Evolutionary conservation across 1,140 invertebrate genomes (phyloP).

Genomic region (Papilio machaon): DNA sequence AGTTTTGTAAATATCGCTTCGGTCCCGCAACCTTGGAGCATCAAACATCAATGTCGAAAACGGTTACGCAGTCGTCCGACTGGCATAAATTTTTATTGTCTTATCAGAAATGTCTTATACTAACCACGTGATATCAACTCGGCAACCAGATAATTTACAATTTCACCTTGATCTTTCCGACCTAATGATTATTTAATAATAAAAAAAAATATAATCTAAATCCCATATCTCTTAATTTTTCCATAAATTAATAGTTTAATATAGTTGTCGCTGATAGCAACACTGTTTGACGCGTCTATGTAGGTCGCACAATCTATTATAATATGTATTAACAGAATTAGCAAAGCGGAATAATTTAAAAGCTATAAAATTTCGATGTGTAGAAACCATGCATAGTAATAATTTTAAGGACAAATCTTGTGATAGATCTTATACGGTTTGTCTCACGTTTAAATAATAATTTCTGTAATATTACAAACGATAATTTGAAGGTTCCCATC

Average conservation of each 20-base stretch:
- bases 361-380: neutral
- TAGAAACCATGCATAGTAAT: neutral
- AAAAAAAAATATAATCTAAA: conserved; percentile 25
- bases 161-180: conserved; percentile 66
- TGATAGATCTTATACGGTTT: neutral
- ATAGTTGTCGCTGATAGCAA: conserved; percentile 1
- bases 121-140: conserved; percentile 58
- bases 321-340: conserved; percentile 4
- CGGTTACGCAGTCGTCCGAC: conserved; percentile 70
- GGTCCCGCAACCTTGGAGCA: conserved; percentile 67
- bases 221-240: conserved; percentile 12
- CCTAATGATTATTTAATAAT: conserved; percentile 30
- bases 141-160: conserved; percentile 69
- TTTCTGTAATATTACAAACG: neutral
- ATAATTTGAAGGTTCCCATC: neutral
- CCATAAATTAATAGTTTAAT: neutral
- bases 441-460: neutral
- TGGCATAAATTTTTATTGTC: conserved; percentile 80
- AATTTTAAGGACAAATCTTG: neutral
- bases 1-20: conserved; percentile 45
- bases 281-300: neutral
- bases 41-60: conserved; percentile 75
- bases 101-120: conserved; percentile 73
- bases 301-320: conserved; percentile 19
- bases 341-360: conserved; percentile 24